These are phyloP conservation scores for Junonia oenone DNA, from an alignment of 2,888 invertebrate species.

Conservation along the genomic window DNA sequence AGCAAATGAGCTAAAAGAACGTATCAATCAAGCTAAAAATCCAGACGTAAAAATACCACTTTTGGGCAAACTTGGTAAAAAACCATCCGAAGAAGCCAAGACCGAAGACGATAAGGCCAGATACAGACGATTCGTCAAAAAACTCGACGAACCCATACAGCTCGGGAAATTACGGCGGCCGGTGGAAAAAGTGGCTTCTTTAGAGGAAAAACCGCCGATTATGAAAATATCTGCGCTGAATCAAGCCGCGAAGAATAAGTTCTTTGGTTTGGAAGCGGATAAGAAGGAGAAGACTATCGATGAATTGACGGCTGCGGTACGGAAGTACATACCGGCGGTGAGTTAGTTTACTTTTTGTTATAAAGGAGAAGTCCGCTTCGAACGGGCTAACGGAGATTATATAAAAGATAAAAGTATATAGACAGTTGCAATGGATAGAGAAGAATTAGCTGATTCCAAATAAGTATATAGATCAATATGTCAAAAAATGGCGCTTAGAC, in stretches of 20 bases:
- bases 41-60: conserved; percentile 54
- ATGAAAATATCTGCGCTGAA: conserved; percentile 62
- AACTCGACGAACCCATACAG: conserved; percentile 61
- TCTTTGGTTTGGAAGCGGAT: conserved; percentile 58
- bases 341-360: too few species aligned
- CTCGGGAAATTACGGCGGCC: conserved; percentile 61
- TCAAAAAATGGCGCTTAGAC: too few species aligned
- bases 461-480: too few species aligned
- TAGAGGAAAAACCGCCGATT: conserved; percentile 47
- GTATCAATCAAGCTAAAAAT: conserved; percentile 56
- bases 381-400: too few species aligned
- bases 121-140: conserved; percentile 52
- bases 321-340: conserved; percentile 70
- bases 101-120: conserved; percentile 53
- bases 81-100: conserved; percentile 55
- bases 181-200: conserved; percentile 43
- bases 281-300: conserved; percentile 65
- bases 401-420: too few species aligned
- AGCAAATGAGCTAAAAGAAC: conserved; percentile 47
- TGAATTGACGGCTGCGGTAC: conserved; percentile 63
- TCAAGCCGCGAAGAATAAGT: conserved; percentile 66
- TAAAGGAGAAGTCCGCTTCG: too few species aligned
- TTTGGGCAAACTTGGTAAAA: conserved; percentile 57
- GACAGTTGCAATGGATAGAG: too few species aligned
- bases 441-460: too few species aligned